These are phyloP conservation scores for Exaiptasia diaphana DNA, from an alignment of 64 coral and sea anemone genomes.

Conservation along the genomic window DNA sequence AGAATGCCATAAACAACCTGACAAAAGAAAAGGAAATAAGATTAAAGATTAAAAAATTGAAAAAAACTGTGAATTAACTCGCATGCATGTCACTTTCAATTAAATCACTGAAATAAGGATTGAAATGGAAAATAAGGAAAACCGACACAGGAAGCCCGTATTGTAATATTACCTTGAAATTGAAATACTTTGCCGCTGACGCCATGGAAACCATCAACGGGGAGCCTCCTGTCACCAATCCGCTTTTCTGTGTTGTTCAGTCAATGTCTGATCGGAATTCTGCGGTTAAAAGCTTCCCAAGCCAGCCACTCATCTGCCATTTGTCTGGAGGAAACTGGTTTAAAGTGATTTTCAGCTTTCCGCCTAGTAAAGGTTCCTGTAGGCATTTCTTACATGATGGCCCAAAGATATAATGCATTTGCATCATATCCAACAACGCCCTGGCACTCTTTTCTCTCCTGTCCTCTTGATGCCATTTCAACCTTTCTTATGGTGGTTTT, in stretches of 20 bases:
- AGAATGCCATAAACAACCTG: neutral
- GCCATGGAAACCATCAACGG: neutral
- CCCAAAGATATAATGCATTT: conserved; percentile 39
- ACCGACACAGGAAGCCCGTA: no score
- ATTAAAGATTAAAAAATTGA: no score
- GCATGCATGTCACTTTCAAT: no score
- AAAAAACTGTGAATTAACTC: no score
- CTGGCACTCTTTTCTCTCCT: conserved; percentile 19
- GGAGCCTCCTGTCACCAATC: neutral
- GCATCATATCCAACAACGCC: conserved; percentile 18
- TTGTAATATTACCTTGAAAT: conserved; percentile 4
- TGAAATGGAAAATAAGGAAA: no score
- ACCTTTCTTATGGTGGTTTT: conserved; percentile 12
- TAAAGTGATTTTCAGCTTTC: conserved; percentile 5
- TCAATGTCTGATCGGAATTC: neutral
- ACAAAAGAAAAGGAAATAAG: no score
- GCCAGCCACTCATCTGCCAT: neutral
- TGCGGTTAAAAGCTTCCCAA: no score
- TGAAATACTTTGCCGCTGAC: neutral
- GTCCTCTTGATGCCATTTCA: conserved; percentile 1
- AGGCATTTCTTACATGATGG: conserved; percentile 21
- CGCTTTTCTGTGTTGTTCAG: conserved; percentile 2
- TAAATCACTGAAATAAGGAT: no score
- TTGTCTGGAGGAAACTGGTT: neutral
- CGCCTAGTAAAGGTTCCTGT: neutral